phyloP scores from a whole-genome alignment of 2,113 vertebrate species.

The Apodemus speciosus region DNA sequence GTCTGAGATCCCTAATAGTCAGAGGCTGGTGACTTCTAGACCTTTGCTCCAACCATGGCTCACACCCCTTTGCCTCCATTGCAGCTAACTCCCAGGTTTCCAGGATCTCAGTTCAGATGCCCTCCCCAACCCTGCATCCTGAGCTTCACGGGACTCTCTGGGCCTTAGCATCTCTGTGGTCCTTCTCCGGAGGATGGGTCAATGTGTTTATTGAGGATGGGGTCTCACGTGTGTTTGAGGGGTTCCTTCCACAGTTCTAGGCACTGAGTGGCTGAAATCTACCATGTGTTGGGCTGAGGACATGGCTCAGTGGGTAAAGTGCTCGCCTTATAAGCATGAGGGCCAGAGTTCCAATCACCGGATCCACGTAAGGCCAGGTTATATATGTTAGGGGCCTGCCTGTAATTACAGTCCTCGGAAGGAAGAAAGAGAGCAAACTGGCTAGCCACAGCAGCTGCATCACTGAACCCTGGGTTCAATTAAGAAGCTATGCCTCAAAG shows the following conservation, averaged over 20 bases:
- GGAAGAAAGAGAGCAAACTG: not conserved
- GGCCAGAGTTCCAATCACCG: not conserved
- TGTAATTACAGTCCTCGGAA: not conserved
- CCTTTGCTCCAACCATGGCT: not conserved
- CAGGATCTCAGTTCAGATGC: not conserved
- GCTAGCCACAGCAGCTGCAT: not conserved
- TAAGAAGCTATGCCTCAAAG: not conserved
- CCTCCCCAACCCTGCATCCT: too few species aligned
- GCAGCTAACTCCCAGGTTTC: accelerated
- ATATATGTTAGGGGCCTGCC: not conserved
- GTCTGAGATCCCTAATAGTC: not conserved
- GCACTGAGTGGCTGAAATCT: not conserved
- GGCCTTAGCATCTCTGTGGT: not conserved
- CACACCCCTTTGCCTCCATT: too few species aligned
- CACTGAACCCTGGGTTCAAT: not conserved
- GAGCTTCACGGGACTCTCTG: too few species aligned
- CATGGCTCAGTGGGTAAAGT: not conserved
- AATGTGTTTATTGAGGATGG: accelerated
- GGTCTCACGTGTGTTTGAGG: not conserved
- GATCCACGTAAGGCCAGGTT: not conserved
- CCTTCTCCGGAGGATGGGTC: not conserved
- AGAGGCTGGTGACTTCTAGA: not conserved
- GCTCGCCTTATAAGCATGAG: not conserved
- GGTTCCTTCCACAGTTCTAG: not conserved
- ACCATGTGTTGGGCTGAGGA: not conserved